Evolutionary conservation across 2,113 vertebrate genomes (phyloP).

Genomic region (Seriola aureovittata): DNA sequence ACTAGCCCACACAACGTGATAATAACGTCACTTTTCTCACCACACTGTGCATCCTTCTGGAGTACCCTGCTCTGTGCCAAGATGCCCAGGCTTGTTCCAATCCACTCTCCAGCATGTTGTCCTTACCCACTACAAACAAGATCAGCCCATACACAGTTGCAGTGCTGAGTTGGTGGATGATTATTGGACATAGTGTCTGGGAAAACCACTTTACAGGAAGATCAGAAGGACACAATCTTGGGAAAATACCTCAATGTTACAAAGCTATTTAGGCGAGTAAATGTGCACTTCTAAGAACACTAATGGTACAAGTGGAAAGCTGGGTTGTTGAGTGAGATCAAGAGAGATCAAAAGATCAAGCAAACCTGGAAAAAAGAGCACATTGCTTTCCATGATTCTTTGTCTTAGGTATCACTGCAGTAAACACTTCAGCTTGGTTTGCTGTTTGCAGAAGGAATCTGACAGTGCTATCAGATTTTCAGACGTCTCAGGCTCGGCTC

Average conservation of each 20-base stretch:
- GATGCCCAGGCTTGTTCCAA: constrained; percentile 57
- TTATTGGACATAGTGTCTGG: constrained; percentile 3
- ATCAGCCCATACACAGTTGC: constrained; percentile 13
- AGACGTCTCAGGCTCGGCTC: constrained; percentile 37
- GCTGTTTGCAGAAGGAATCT: constrained; percentile 20
- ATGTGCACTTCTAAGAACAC: constrained; percentile 27
- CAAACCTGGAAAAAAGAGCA: background rate
- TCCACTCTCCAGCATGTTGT: constrained; percentile 30
- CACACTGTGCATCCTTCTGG: constrained; percentile 83
- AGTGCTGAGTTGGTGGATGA: constrained; percentile 24
- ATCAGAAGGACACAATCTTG: constrained; percentile 12
- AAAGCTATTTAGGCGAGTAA: constrained; percentile 24
- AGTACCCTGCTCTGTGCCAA: constrained; percentile 72
- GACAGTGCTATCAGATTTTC: constrained; percentile 42
- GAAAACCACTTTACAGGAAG: constrained; percentile 18
- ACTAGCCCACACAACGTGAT: constrained; percentile 80
- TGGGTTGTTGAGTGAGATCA: constrained; percentile 26
- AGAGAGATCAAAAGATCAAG: constrained; percentile 51
- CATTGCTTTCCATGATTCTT: constrained; percentile 12
- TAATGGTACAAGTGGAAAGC: constrained; percentile 33
- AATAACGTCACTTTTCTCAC: constrained; percentile 77
- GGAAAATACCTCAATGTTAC: constrained; percentile 49
- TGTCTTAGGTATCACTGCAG: background rate
- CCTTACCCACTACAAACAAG: constrained; percentile 45
- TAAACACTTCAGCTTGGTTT: constrained; percentile 23